These are phyloP conservation scores for Halichoerus grypus DNA, from an alignment of 2,113 vertebrate genomes.

Conservation along the genomic window DNA sequence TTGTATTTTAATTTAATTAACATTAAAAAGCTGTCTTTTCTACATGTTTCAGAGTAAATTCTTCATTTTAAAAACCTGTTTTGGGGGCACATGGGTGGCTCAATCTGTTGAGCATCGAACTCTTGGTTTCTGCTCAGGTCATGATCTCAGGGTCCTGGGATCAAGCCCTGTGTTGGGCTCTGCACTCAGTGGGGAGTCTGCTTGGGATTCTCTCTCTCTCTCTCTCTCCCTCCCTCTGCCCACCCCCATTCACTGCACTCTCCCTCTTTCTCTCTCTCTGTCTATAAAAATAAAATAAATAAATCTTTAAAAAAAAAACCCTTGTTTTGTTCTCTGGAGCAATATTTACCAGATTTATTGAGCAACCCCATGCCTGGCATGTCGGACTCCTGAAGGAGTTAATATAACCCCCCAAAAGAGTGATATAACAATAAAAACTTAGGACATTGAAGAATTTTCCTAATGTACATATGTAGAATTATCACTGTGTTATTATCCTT, in stretches of 20 bases:
- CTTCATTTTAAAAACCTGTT: neutral
- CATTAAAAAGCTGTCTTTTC: neutral
- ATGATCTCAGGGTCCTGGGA: neutral
- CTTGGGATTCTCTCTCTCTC: neutral
- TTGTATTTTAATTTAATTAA: slow-evolving; percentile 16
- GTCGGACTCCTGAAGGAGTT: neutral
- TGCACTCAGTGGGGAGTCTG: neutral
- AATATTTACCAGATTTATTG: slow-evolving; percentile 10
- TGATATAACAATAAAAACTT: neutral
- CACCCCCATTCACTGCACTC: neutral
- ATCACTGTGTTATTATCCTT: neutral
- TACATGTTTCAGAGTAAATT: neutral
- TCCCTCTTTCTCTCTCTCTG: neutral
- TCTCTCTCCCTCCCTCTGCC: neutral
- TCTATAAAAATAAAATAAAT: neutral
- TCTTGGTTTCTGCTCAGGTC: neutral
- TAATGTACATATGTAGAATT: neutral
- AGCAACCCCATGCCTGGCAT: neutral
- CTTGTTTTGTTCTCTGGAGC: neutral
- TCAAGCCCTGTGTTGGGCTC: neutral
- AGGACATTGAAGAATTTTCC: neutral
- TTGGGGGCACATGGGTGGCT: neutral
- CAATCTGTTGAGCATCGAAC: neutral
- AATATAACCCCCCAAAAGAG: neutral
- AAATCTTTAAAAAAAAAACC: neutral